phyloP scores from a whole-genome alignment of 2,113 vertebrate genomes.

The Prolemur simus region DNA sequence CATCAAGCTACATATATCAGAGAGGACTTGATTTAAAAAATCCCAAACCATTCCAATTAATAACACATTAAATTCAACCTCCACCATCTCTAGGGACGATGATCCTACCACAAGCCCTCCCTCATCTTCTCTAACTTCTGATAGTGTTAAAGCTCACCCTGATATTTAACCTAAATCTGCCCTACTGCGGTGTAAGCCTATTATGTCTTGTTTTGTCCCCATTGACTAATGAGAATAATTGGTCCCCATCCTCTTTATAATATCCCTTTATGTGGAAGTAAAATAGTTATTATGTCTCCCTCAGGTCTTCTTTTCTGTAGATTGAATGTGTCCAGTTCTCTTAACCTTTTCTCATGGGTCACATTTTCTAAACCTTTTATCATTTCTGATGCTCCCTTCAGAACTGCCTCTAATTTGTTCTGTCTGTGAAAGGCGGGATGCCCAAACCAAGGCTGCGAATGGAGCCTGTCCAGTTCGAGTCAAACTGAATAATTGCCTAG shows the following conservation, averaged over 20 bases:
- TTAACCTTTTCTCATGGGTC: constrained; percentile 73
- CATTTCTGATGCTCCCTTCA: constrained; percentile 66
- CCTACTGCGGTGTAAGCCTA: constrained; percentile 25
- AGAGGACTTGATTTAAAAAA: constrained; percentile 52
- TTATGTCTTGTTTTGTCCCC: constrained; percentile 76
- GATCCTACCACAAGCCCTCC: background rate
- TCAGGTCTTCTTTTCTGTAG: constrained; percentile 72
- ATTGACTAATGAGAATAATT: constrained; percentile 76
- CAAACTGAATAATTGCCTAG: constrained; percentile 52
- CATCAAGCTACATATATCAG: background rate
- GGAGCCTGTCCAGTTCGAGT: constrained; percentile 43
- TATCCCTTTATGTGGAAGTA: constrained; percentile 68
- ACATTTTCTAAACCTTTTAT: constrained; percentile 78
- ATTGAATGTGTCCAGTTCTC: constrained; percentile 67
- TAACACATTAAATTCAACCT: background rate
- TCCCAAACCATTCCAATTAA: constrained; percentile 35
- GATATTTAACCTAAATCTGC: constrained; percentile 66
- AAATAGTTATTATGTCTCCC: constrained; percentile 71
- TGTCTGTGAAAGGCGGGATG: constrained; percentile 67
- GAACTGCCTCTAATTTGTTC: constrained; percentile 66
- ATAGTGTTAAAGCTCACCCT: constrained; percentile 51
- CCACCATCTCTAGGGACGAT: background rate
- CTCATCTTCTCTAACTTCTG: constrained; percentile 24
- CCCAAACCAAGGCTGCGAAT: constrained; percentile 52
- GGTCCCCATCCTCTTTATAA: constrained; percentile 66